Conservation (phyloP, 1,140 invertebrate genomes). For the Leptinotarsa defecta region DNA sequence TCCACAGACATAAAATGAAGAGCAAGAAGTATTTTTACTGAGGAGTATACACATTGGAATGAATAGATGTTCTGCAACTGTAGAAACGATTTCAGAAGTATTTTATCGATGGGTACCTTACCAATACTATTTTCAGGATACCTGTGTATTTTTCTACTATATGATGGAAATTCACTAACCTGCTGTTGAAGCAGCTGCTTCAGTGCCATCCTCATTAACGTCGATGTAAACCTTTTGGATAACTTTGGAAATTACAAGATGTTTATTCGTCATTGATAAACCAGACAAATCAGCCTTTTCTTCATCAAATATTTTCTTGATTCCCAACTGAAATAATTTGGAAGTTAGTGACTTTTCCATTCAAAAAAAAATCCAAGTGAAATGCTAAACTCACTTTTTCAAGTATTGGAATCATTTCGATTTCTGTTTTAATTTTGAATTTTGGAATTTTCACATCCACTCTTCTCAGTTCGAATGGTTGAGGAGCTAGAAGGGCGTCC, state of each 20-base stretch:
- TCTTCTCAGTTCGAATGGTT: conserved; percentile 23
- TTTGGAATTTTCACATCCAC: conserved; percentile 52
- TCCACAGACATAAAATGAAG: no score
- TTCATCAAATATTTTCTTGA: conserved; percentile 58
- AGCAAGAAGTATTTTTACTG: no score
- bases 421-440: conserved; percentile 55
- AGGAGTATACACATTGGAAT: no score
- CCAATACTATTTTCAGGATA: no score
- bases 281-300: conserved; percentile 60
- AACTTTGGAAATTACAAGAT: conserved; percentile 53
- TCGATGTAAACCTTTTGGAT: conserved; percentile 71
- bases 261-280: conserved; percentile 33
- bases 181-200: conserved; percentile 67
- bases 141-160: no score
- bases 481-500: conserved; percentile 17
- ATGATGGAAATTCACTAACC: conserved; percentile 44
- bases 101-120: no score
- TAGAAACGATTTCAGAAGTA: no score
- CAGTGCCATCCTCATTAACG: conserved; percentile 71
- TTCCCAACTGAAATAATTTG: conserved; percentile 55
- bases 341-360: no score
- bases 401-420: conserved; percentile 50
- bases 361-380: no score
- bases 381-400: conserved; percentile 44
- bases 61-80: no score